Percentiles rank a stretch among this genome's conserved stretches.
Conservation (phyloP, 37 sponge, comb jelly and placozoan species). For the Amphimedon queenslandica region DNA sequence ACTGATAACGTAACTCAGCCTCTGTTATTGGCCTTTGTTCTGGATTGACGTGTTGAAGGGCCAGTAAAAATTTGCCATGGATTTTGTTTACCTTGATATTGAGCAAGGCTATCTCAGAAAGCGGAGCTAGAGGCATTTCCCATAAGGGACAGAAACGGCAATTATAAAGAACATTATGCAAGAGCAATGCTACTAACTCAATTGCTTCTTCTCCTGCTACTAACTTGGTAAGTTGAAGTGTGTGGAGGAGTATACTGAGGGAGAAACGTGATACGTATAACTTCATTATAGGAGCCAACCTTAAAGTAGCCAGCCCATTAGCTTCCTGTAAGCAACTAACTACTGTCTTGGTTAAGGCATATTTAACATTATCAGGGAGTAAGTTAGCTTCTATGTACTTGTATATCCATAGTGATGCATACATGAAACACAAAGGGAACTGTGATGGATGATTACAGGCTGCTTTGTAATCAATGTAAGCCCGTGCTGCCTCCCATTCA, state of each 20-base stretch:
- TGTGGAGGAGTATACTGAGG: constrained; percentile 8
- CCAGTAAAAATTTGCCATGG: constrained; percentile 34
- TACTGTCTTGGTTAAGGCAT: constrained; percentile 26
- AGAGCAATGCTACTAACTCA: constrained; percentile 1
- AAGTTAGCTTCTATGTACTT: too few relatives aligned
- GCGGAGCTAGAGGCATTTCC: constrained; percentile 40
- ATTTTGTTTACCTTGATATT: constrained; percentile 27
- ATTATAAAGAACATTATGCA: constrained; percentile 12
- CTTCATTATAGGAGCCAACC: constrained; percentile 66
- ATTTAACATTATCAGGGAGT: too few relatives aligned
- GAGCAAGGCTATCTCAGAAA: constrained; percentile 55
- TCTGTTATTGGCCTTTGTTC: constrained; percentile 4
- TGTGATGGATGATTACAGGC: constrained; percentile 56
- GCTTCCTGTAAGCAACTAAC: constrained; percentile 4
- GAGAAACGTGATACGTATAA: constrained; percentile 23
- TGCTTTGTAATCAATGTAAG: constrained; percentile 49
- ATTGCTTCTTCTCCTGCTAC: constrained; percentile 19
- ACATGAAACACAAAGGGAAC: constrained; percentile 30
- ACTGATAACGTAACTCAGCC: constrained; percentile 54
- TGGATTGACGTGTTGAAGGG: background rate
- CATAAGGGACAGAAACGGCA: constrained; percentile 60
- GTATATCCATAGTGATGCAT: constrained; percentile 54
- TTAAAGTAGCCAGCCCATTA: constrained; percentile 8
- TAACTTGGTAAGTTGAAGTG: background rate
- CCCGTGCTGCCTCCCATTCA: constrained; percentile 26